Base-by-base conservation (phyloP, 2,797 vertebrate genomes). In the Tapera naevia region DNA sequence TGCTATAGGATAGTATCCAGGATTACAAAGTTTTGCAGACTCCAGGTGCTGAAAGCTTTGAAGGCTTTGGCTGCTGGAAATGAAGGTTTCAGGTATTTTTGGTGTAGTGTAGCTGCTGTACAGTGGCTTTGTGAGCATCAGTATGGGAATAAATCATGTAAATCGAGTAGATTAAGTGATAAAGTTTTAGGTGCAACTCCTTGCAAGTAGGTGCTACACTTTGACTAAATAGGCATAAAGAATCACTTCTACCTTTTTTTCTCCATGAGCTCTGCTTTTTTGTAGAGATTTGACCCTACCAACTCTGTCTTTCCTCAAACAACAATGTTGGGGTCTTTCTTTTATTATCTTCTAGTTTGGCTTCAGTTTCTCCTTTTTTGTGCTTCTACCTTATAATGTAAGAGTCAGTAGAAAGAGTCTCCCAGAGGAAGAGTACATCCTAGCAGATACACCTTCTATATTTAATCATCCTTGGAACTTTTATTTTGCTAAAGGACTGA, bases 401-500 rank as follows among this genome's bases (percentile, higher is more conserved):
- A 80, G 58, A 92, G 71, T 79, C 60, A 58, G 75, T 64, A 85
- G 78, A 67, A 89, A 80, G 3, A 11, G 39, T 71, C 48, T 91
- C 56, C 60, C 7, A 7, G 51, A 86, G 67, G 45, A 89, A 46
- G 57, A 28, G 18, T 74, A 1, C 70, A 48, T 60, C 83, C 61
- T 54, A 80, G 73, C 39, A 91, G 65, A 92, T 72, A 81, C 17
- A 39, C 70, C 66, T 82, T 43, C 46, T 74, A 6, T 57, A 86
- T 91, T 96, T 89, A 91, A 70, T 88, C 90, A 91, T 67, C 65
- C 67, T 92, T 80, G 74, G 80, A 95, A 43, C 93, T 95, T 94
- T 96, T 73, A 69, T 96, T 96, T 95, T 97, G 94, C 64, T 93
- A 74, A 95, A 93, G 66, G 75, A 79, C 93, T 70, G 17, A 96